Conservation (phyloP, 2,797 vertebrate species). For the Parotocinclus haroldoi region DNA sequence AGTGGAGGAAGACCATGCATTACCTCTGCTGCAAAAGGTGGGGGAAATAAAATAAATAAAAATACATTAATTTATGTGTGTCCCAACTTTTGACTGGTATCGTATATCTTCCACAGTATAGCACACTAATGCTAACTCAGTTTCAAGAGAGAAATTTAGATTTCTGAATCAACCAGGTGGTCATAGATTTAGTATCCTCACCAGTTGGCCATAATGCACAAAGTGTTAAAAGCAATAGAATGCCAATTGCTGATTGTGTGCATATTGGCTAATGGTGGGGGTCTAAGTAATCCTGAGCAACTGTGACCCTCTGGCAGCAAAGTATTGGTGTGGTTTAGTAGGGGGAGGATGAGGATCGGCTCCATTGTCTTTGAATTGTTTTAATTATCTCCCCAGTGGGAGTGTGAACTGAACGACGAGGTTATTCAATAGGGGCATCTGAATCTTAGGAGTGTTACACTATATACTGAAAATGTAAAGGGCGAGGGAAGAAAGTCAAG, state of each 20-base stretch:
- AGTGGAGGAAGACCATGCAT: too few species aligned
- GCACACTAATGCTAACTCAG: not conserved
- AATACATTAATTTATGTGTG: too few species aligned
- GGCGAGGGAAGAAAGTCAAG: constrained; percentile 14
- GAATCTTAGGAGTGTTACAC: constrained; percentile 55
- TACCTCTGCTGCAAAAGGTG: too few species aligned
- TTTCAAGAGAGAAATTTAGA: not conserved
- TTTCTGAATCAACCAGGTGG: constrained; percentile 5
- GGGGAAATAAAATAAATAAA: too few species aligned
- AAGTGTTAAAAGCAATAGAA: constrained; percentile 25
- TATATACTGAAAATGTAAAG: constrained; percentile 35
- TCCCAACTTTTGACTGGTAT: too few species aligned
- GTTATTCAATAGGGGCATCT: constrained; percentile 49
- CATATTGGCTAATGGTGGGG: constrained; percentile 28
- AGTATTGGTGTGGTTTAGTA: constrained; percentile 72
- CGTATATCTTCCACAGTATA: not conserved
- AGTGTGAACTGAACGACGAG: constrained; percentile 59
- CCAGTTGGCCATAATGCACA: constrained; percentile 13
- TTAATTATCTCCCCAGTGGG: constrained; percentile 87
- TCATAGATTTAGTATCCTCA: constrained; percentile 8
- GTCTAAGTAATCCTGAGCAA: constrained; percentile 64
- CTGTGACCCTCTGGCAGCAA: constrained; percentile 73
- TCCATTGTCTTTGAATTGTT: constrained; percentile 89
- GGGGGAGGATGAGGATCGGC: constrained; percentile 71
- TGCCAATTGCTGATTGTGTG: constrained; percentile 59